Conservation (phyloP, 2,797 vertebrate genomes). For the Sarcophilus harrisii region DNA sequence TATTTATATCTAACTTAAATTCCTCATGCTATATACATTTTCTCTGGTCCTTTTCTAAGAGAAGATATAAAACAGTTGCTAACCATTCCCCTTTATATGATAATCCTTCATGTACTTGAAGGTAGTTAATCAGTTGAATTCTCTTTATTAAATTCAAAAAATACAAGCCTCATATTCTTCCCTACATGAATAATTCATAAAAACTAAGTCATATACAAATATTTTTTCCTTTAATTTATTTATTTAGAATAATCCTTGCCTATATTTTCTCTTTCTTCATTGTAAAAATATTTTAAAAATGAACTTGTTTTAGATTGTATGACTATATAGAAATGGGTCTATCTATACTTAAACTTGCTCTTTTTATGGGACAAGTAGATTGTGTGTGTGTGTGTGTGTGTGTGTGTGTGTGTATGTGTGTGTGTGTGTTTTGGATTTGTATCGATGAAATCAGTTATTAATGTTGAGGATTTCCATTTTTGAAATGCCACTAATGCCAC, state of each 20-base stretch:
- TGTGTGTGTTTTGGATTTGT: not conserved
- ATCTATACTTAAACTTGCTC: not conserved
- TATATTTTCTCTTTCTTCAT: not conserved
- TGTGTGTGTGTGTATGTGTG: not conserved
- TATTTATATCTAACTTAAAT: slow-evolving; percentile 1
- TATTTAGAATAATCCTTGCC: not conserved
- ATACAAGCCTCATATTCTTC: not conserved
- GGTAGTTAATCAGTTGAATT: not conserved
- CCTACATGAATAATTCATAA: not conserved
- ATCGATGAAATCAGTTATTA: not conserved
- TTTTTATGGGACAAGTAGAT: not conserved
- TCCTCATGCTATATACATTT: not conserved
- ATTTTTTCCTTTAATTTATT: not conserved
- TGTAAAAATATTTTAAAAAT: not conserved
- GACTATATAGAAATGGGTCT: not conserved
- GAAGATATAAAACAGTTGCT: not conserved
- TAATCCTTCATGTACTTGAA: not conserved
- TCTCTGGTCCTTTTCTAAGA: not conserved
- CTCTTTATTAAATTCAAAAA: not conserved
- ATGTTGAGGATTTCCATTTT: not conserved
- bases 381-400: not conserved
- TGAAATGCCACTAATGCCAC: not conserved
- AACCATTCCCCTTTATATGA: not conserved
- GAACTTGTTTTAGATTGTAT: not conserved
- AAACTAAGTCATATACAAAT: not conserved